phyloP scores from a whole-genome alignment of 2,113 vertebrate genomes.

The Chroicocephalus ridibundus region DNA sequence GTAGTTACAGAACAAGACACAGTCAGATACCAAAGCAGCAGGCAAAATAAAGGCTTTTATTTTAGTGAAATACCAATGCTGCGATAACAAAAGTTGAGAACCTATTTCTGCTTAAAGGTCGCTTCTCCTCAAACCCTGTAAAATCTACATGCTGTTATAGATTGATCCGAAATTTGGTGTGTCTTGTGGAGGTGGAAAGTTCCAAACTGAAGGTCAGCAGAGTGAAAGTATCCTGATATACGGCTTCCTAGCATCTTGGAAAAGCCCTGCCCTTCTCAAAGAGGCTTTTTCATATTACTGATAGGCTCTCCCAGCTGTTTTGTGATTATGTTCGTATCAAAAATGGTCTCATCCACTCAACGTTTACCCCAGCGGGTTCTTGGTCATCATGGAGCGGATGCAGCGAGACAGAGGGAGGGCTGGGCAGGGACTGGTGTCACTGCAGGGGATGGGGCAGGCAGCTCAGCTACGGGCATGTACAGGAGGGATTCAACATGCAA shows the following conservation, averaged over 20 bases:
- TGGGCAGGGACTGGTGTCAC: neutral
- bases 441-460: neutral
- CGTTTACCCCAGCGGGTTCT: neutral
- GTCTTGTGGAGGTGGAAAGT: neutral
- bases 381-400: neutral
- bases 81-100: conserved; percentile 1
- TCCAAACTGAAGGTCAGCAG: neutral
- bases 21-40: neutral
- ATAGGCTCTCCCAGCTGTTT: neutral
- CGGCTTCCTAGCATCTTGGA: neutral
- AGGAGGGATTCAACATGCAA: rapidly evolving
- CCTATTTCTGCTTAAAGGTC: conserved; percentile 30
- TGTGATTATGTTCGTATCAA: rapidly evolving
- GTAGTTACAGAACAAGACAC: neutral
- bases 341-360: neutral
- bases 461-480: neutral
- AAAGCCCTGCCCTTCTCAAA: neutral
- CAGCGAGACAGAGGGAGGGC: neutral
- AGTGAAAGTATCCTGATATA: neutral
- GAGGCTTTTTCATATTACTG: neutral
- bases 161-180: neutral
- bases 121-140: neutral
- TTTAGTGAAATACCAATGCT: neutral
- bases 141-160: conserved; percentile 14
- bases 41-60: conserved; percentile 4